Evolutionary conservation across 2,113 vertebrate species (phyloP), one percentile per base, ranked within the genome.

Genomic region (Mixornis gularis): DNA sequence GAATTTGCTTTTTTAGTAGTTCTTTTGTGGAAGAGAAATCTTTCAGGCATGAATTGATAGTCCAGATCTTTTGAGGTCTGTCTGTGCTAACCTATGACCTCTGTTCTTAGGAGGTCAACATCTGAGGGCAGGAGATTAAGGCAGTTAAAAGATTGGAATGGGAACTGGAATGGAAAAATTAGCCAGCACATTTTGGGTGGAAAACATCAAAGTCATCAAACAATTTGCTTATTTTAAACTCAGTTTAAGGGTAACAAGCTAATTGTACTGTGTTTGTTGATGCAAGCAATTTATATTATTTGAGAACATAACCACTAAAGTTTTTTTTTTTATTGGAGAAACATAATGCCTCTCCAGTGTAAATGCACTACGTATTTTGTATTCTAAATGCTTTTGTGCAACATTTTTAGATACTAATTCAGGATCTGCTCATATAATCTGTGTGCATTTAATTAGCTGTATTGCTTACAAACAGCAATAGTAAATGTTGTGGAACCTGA

Each of bases 51-150:
- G 97, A 98, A 98, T 98, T 98, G 97, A 97, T 98, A 97, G 98
- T 97, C 96, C 96, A 98, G 97, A 97, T 97, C 97, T 97, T 98
- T 98, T 98, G 97, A 97, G 97, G 97, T 97, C 97, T 98, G 96
- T 97, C 98, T 97, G 51, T 97, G 96, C 96, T 98, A 97, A 98
- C 98, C 98, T 97, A 78, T 98, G 97, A 97, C 97, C 98, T 96
- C 96, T 97, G 96, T 98, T 98, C 97, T 98, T 97, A 97, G 94
- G 97, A 97, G 98, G 98, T 98, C 98, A 98, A 94, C 98, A 98
- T 98, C 97, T 98, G 97, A 98, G 97, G 97, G 98, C 98, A 98
- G 97, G 96, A 98, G 98, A 98, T 98, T 98, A 98, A 98, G 97
- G 97, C 97, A 98, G 97, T 98, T 98, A 98, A 98, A 97, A 98